phyloP scores from a whole-genome alignment of 2,888 invertebrate genomes.

The Nowickia ferox region DNA sequence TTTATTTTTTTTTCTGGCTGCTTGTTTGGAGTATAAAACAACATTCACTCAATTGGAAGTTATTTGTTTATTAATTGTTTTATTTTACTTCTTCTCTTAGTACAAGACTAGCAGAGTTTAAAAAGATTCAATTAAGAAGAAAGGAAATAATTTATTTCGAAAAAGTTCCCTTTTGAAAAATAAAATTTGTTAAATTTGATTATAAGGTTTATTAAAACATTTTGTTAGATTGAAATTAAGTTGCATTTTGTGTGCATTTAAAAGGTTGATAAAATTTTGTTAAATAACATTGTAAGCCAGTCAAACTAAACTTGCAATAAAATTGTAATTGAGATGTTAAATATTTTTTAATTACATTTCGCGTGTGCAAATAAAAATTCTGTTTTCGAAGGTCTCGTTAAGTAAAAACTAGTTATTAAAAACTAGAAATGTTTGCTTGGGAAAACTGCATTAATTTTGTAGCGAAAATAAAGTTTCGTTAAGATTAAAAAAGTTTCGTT shows the following conservation, averaged over 20 bases:
- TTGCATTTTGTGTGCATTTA: not conserved
- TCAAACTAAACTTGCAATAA: not conserved
- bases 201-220: conserved; percentile 6
- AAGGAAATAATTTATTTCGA: conserved; percentile 60
- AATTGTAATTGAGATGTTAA: not conserved
- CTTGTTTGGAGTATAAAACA: conserved; percentile 22
- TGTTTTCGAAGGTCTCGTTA: not conserved
- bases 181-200: conserved; percentile 6
- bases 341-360: not conserved
- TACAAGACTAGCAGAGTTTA: conserved; percentile 26
- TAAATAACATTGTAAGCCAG: not conserved
- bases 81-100: conserved; percentile 8
- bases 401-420: not conserved
- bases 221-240: not conserved
- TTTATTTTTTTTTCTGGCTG: conserved; percentile 24
- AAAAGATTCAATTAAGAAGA: conserved; percentile 54
- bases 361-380: not conserved
- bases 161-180: conserved; percentile 16
- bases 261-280: not conserved
- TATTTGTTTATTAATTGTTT: conserved; percentile 29
- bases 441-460: too few relatives aligned
- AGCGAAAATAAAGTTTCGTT: not conserved
- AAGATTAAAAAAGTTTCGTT: not conserved
- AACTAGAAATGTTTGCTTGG: too few relatives aligned
- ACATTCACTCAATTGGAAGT: conserved; percentile 54